Evolutionary conservation across 2,888 invertebrate species (phyloP).

Genomic region (Cheilosia scutellata): DNA sequence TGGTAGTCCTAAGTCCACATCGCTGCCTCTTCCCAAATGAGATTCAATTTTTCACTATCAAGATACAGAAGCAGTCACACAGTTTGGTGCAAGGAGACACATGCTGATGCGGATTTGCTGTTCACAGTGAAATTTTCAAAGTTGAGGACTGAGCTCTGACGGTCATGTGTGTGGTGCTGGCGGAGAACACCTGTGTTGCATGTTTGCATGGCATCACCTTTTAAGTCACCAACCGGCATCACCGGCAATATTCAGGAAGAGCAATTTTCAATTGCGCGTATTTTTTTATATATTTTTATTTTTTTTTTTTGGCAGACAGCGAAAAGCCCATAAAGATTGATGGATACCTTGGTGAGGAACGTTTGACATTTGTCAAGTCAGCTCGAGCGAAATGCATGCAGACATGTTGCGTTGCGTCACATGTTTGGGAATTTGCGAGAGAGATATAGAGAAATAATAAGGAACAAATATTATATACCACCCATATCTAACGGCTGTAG

Average conservation of each 20-base stretch:
- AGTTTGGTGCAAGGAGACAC: background rate
- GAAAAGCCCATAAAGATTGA: constrained; percentile 61
- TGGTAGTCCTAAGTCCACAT: constrained; percentile 14
- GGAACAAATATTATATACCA: constrained; percentile 38
- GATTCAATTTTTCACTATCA: constrained; percentile 74
- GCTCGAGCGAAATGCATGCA: constrained; percentile 51
- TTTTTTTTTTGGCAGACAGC: constrained; percentile 19
- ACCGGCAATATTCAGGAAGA: constrained; percentile 55
- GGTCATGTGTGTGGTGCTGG: constrained; percentile 37
- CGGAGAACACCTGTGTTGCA: constrained; percentile 64
- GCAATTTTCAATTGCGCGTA: constrained; percentile 42
- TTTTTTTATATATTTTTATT: background rate
- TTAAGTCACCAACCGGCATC: constrained; percentile 11
- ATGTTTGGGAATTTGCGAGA: constrained; percentile 55
- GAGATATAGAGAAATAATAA: background rate
- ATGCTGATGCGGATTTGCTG: constrained; percentile 18
- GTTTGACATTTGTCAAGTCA: constrained; percentile 73
- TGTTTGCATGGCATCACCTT: constrained; percentile 68
- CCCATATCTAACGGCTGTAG: constrained; percentile 48
- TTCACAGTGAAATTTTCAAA: constrained; percentile 37
- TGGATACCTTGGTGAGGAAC: constrained; percentile 70
- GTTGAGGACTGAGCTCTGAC: constrained; percentile 20
- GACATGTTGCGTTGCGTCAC: constrained; percentile 72
- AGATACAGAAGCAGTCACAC: constrained; percentile 47
- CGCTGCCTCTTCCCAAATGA: constrained; percentile 53